Conservation (phyloP, 2,113 vertebrate species). For the Lathamus discolor region DNA sequence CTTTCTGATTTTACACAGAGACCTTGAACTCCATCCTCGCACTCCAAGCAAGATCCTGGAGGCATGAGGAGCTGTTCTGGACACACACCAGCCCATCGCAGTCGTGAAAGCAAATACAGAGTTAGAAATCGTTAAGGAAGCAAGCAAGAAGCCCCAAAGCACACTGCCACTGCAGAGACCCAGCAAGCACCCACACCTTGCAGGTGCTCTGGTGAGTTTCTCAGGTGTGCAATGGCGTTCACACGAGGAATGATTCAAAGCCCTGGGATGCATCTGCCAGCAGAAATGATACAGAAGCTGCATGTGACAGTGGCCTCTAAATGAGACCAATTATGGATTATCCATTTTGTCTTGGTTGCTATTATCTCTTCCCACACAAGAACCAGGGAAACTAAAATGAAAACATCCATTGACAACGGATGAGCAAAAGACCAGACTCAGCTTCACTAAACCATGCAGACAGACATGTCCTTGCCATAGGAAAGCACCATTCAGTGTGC, state of each 20-base stretch:
- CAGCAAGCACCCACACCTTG: neutral
- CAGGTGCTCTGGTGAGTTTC: too few species aligned
- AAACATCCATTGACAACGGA: neutral
- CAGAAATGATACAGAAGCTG: neutral
- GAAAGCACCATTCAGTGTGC: accelerated
- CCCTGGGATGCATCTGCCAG: neutral
- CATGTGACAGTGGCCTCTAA: neutral
- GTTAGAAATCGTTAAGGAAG: neutral
- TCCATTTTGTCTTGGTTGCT: neutral
- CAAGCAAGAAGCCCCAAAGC: neutral
- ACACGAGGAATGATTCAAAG: neutral
- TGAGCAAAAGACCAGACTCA: neutral
- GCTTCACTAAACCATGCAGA: neutral
- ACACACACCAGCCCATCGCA: neutral
- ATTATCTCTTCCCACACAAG: neutral
- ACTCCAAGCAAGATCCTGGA: neutral
- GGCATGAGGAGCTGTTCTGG: neutral
- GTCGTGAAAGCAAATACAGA: neutral
- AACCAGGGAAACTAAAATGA: neutral
- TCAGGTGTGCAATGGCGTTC: neutral
- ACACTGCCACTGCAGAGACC: neutral
- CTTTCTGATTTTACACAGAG: neutral
- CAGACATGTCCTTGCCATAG: neutral
- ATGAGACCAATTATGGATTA: neutral
- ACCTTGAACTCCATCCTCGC: neutral